phyloP scores from a whole-genome alignment of 2,113 vertebrate species.

The Prietella phreatophila region DNA sequence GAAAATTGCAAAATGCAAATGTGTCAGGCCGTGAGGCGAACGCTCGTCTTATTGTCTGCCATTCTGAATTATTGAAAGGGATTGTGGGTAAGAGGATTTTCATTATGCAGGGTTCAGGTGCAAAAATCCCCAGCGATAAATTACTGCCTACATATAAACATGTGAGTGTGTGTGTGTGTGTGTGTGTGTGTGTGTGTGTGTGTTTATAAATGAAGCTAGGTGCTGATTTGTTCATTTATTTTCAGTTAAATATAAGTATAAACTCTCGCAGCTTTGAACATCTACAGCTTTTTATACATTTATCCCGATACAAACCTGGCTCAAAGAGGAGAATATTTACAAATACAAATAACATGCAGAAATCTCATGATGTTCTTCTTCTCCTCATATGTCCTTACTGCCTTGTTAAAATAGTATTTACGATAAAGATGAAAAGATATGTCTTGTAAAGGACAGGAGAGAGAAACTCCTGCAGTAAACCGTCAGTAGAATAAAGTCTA shows the following conservation, averaged over 20 bases:
- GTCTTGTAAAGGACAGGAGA: neutral
- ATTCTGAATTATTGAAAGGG: neutral
- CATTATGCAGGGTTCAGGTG: neutral
- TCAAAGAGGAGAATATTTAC: neutral
- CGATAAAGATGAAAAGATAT: neutral
- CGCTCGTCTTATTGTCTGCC: neutral
- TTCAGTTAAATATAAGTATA: neutral
- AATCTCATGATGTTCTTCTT: neutral
- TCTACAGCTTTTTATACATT: too few species aligned
- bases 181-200: neutral
- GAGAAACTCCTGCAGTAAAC: neutral
- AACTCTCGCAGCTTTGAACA: neutral
- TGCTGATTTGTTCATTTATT: neutral
- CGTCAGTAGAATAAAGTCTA: neutral
- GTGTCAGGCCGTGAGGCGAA: constrained; percentile 74
- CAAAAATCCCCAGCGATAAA: neutral
- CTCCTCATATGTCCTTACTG: neutral
- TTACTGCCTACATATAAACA: neutral
- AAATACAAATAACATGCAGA: too few species aligned
- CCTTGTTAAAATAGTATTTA: neutral
- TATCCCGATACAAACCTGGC: neutral
- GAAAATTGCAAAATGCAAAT: constrained; percentile 96
- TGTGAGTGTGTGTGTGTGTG: neutral
- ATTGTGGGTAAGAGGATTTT: neutral
- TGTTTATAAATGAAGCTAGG: neutral